These are phyloP conservation scores for Ceratina australensis DNA, from an alignment of 1,140 invertebrate genomes.

Conservation along the genomic window DNA sequence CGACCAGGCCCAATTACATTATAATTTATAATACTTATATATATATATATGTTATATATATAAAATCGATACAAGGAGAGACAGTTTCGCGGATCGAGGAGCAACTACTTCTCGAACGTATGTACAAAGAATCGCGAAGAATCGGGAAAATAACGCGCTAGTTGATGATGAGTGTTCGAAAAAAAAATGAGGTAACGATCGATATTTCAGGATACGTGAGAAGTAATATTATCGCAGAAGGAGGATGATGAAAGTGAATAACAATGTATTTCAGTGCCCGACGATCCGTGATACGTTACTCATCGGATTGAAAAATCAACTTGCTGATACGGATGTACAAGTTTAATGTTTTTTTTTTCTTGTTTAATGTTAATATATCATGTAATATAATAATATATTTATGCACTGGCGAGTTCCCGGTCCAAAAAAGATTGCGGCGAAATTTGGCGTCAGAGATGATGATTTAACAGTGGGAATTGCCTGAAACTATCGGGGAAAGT, in stretches of 20 bases:
- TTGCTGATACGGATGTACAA: constrained; percentile 55
- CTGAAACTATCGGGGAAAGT: no score
- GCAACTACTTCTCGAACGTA: background rate
- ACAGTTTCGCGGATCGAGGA: constrained; percentile 40
- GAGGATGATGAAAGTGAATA: background rate
- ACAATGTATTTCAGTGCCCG: background rate
- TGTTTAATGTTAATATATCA: constrained; percentile 53
- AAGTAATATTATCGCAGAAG: no score
- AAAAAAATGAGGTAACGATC: background rate
- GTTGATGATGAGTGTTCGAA: background rate
- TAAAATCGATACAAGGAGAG: constrained; percentile 24
- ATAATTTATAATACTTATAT: constrained; percentile 18
- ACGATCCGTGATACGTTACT: constrained; percentile 41
- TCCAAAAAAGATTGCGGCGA: constrained; percentile 18
- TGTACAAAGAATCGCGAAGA: constrained; percentile 10
- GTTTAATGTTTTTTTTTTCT: constrained; percentile 52
- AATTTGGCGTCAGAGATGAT: background rate
- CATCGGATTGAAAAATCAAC: constrained; percentile 32
- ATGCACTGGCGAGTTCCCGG: constrained; percentile 45
- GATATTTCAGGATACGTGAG: background rate
- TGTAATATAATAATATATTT: constrained; percentile 57
- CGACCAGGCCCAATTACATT: constrained; percentile 61
- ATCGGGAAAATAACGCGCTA: background rate
- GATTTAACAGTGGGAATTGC: background rate
- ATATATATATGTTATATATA: background rate